These are phyloP conservation scores for Oryctes rhinoceros DNA, from an alignment of 1,140 invertebrate species.

Conservation along the genomic window DNA sequence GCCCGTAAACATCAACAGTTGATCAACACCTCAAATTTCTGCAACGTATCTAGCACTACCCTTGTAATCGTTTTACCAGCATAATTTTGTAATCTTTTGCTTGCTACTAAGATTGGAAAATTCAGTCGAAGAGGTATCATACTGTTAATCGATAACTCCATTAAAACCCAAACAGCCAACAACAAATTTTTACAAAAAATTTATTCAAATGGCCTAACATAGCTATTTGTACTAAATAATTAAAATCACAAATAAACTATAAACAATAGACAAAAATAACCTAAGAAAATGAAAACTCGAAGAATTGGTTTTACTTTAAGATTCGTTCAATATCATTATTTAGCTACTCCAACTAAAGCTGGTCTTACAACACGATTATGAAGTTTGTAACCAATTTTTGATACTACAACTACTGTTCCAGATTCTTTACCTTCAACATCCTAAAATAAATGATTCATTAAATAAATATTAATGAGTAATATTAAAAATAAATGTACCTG, in stretches of 20 bases:
- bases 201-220: background rate
- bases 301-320: no score
- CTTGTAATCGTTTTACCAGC: no score
- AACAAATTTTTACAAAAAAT: background rate
- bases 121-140: no score
- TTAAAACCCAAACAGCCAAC: background rate
- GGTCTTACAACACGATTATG: slow-evolving; percentile 93
- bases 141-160: background rate
- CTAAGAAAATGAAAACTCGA: no score
- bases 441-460: slow-evolving; percentile 63
- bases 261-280: no score
- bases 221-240: background rate
- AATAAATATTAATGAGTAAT: slow-evolving; percentile 19
- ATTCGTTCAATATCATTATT: slow-evolving; percentile 59
- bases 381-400: slow-evolving; percentile 95
- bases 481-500: slow-evolving; percentile 66
- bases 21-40: no score
- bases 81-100: no score
- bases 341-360: slow-evolving; percentile 95
- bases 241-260: background rate
- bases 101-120: background rate
- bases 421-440: slow-evolving; percentile 81
- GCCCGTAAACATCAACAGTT: no score
- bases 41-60: no score
- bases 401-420: slow-evolving; percentile 90